Evolutionary conservation across 2,113 vertebrate species (phyloP).

Genomic region (Zosterops pallidus): DNA sequence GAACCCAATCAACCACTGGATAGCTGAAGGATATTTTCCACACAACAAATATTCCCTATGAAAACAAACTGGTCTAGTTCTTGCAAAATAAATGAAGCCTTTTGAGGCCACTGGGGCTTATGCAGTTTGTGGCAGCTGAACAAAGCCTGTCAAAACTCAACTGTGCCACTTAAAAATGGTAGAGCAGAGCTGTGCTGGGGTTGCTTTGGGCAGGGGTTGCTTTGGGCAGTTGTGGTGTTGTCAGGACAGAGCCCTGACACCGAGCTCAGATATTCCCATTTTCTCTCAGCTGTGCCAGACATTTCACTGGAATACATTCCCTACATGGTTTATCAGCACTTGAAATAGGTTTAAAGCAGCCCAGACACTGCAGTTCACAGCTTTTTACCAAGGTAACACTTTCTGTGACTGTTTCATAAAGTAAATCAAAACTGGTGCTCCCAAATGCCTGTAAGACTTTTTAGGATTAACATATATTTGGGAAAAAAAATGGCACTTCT

Average conservation of each 20-base stretch:
- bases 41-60: background rate
- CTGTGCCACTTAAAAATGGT: background rate
- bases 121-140: background rate
- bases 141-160: background rate
- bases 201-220: background rate
- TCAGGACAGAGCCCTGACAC: background rate
- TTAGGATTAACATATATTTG: background rate
- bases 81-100: background rate
- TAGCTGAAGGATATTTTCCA: background rate
- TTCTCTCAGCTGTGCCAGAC: background rate
- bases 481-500: background rate
- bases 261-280: background rate
- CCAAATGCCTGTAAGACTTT: background rate
- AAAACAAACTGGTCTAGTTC: background rate
- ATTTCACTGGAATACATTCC: background rate
- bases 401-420: background rate
- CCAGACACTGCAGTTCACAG: background rate
- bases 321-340: background rate
- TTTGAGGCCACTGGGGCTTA: background rate
- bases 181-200: background rate
- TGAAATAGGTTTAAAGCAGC: background rate
- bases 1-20: background rate
- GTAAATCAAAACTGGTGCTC: background rate
- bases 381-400: background rate
- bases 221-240: background rate